phyloP scores from a whole-genome alignment of 2,888 invertebrate species.

The Tetrapedia diversipes region DNA sequence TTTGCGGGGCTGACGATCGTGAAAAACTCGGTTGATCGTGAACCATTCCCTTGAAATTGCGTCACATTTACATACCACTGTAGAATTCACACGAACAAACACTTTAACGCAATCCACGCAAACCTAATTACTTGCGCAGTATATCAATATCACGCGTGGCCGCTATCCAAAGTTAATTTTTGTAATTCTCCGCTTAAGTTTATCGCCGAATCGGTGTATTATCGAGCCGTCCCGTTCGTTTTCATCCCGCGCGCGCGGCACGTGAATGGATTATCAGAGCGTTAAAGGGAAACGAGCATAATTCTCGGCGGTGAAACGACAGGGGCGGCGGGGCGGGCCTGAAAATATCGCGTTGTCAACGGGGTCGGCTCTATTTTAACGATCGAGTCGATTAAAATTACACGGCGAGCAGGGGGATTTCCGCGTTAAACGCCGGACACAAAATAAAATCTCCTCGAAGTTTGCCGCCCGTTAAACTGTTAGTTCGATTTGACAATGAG shows the following conservation, averaged over 20 bases:
- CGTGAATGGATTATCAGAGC: constrained; percentile 20
- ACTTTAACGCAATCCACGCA: too few species aligned
- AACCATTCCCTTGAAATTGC: too few species aligned
- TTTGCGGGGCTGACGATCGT: too few species aligned
- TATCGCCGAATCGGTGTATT: constrained; percentile 2
- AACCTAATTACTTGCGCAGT: too few species aligned
- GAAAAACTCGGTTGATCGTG: too few species aligned
- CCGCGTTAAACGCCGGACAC: constrained; percentile 18
- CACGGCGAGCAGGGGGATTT: constrained; percentile 32
- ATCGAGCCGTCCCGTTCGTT: background rate
- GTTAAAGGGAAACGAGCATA: constrained; percentile 27
- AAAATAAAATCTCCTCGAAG: constrained; percentile 34
- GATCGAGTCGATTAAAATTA: constrained; percentile 40
- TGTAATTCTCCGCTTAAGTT: background rate
- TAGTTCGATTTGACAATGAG: constrained; percentile 46
- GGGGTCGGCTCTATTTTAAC: constrained; percentile 2
- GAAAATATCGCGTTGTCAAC: constrained; percentile 15
- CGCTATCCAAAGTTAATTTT: background rate
- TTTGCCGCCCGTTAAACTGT: constrained; percentile 40
- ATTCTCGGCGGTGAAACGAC: constrained; percentile 1
- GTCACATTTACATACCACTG: too few species aligned
- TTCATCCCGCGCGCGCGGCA: background rate
- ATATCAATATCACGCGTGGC: too few species aligned
- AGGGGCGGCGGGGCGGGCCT: too few species aligned
- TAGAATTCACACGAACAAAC: too few species aligned